Conservation (phyloP, 2,113 vertebrate genomes). For the Apteryx mantelli region DNA sequence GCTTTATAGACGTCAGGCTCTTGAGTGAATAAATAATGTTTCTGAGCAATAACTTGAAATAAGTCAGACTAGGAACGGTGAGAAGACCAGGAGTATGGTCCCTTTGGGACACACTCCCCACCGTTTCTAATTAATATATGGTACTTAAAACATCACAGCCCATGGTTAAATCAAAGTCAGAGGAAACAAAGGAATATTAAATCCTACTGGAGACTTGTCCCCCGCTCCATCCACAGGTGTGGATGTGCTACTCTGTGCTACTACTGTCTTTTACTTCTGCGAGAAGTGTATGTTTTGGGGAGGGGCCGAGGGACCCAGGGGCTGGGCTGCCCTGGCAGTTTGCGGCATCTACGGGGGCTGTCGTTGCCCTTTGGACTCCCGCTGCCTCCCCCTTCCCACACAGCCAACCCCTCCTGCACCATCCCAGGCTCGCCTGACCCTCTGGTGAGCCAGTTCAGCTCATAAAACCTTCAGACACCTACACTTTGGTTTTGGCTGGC, state of each 20-base stretch:
- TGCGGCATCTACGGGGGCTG: neutral
- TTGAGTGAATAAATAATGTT: conserved; percentile 41
- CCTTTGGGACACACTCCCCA: conserved; percentile 19
- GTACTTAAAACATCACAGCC: conserved; percentile 46
- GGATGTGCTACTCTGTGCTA: neutral
- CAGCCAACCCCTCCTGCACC: neutral
- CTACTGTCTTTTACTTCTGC: neutral
- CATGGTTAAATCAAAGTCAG: conserved; percentile 55
- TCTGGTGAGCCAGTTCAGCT: neutral
- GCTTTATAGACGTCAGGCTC: conserved; percentile 3
- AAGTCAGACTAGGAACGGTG: conserved; percentile 28
- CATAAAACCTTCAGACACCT: neutral
- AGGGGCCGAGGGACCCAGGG: neutral
- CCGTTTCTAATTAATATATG: conserved; percentile 51
- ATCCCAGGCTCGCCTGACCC: neutral
- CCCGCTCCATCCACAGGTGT: neutral
- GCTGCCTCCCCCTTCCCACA: neutral
- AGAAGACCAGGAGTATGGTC: neutral
- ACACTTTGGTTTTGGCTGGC: neutral
- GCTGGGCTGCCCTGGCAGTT: neutral
- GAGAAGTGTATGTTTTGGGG: accelerated
- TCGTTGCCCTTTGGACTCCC: neutral
- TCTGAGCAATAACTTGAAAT: conserved; percentile 25
- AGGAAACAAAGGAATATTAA: conserved; percentile 21
- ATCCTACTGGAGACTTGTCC: neutral